Evolutionary conservation across 2,888 invertebrate genomes (phyloP).

Genomic region (Hartigia nigra): DNA sequence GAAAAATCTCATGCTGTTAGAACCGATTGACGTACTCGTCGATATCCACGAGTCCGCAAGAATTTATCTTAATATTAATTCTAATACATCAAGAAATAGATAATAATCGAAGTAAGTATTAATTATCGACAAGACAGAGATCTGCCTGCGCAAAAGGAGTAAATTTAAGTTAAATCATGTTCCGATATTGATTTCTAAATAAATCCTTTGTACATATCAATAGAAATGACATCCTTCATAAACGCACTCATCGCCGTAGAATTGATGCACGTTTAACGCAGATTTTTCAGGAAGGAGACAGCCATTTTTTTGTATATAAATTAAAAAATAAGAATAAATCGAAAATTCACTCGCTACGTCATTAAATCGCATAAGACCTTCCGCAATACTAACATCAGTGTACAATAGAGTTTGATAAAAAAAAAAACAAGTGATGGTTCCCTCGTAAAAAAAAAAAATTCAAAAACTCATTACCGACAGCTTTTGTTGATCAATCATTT

Average conservation of each 20-base stretch:
- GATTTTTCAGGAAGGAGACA: not conserved
- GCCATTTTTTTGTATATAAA: not conserved
- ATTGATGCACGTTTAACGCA: not conserved
- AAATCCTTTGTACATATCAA: slow-evolving; percentile 52
- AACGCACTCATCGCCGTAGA: not conserved
- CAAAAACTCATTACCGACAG: not conserved
- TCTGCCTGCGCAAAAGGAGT: slow-evolving; percentile 36
- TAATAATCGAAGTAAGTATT: not conserved
- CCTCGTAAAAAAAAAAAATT: not conserved
- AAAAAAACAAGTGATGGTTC: not conserved
- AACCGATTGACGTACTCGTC: not conserved
- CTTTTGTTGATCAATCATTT: not conserved
- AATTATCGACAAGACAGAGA: slow-evolving; percentile 33
- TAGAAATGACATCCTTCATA: not conserved
- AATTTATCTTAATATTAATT: not conserved
- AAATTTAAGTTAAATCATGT: slow-evolving; percentile 57
- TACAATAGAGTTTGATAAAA: not conserved
- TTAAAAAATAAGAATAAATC: not conserved
- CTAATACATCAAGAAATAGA: not conserved
- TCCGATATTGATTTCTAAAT: slow-evolving; percentile 54
- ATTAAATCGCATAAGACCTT: not conserved
- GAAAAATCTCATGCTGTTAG: not conserved
- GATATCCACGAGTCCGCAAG: not conserved
- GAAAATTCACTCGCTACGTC: not conserved
- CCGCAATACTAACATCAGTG: not conserved